A percentile compares a stretch with the other conserved stretches of the same genome.
Conservation (phyloP, 92 coral and sea anemone genomes). For the Galaxea fascicularis region DNA sequence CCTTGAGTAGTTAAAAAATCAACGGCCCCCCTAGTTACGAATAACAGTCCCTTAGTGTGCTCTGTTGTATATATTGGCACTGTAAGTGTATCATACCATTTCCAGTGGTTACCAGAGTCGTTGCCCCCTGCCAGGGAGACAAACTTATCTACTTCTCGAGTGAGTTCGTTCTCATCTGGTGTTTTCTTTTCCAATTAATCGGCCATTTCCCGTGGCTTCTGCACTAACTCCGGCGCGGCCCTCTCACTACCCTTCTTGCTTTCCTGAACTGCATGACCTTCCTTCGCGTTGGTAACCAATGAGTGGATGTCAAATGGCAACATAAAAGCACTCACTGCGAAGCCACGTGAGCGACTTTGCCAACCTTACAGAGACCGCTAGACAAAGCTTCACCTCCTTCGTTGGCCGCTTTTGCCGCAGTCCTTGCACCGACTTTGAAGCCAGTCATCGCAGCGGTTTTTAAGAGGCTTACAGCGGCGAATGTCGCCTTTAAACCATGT, state of each 20-base stretch:
- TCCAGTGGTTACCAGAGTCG: background rate
- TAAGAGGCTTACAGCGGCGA: background rate
- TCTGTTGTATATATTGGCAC: too few relatives aligned
- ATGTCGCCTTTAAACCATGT: background rate
- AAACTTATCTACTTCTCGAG: background rate
- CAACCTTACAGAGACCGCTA: constrained; percentile 1
- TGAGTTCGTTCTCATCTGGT: background rate
- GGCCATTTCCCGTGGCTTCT: constrained; percentile 5
- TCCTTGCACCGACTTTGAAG: background rate
- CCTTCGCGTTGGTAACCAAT: background rate
- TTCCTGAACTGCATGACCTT: constrained; percentile 13
- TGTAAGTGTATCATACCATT: background rate
- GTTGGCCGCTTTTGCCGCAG: background rate
- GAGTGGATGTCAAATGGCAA: constrained; percentile 19
- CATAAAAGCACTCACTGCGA: background rate
- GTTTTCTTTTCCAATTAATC: background rate
- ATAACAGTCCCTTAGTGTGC: too few relatives aligned
- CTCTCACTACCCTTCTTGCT: background rate
- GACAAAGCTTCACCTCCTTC: constrained; percentile 24
- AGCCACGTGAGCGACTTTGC: constrained; percentile 27
- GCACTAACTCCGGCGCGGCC: constrained; percentile 8
- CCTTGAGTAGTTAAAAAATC: too few relatives aligned
- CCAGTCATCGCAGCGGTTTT: background rate
- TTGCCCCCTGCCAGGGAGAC: background rate
- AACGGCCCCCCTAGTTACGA: too few relatives aligned